phyloP scores from a whole-genome alignment of 35 echinoderm and acorn worm genomes.

The Nesometra sesokonis region DNA sequence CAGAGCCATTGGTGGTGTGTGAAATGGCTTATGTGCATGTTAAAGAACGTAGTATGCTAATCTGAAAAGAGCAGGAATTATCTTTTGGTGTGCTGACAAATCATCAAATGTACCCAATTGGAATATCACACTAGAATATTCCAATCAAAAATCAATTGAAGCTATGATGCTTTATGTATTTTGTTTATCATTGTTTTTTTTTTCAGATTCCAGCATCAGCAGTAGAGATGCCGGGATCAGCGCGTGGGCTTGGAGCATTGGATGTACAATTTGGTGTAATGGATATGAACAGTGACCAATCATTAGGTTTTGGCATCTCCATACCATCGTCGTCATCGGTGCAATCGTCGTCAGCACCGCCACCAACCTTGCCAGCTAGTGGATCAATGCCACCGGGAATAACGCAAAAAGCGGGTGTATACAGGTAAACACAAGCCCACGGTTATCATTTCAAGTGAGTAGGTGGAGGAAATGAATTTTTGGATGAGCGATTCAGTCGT shows the following conservation, averaged over 20 bases:
- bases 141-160: no score
- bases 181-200: neutral
- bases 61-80: no score
- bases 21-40: no score
- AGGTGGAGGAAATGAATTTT: no score
- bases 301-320: slow-evolving; percentile 47
- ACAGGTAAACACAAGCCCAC: neutral
- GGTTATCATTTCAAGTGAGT: no score
- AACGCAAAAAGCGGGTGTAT: neutral
- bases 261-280: slow-evolving; percentile 99
- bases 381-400: neutral
- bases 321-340: slow-evolving; percentile 8
- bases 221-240: slow-evolving; percentile 92
- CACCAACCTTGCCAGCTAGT: slow-evolving; percentile 1
- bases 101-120: no score
- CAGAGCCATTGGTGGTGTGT: no score
- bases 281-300: slow-evolving; percentile 72
- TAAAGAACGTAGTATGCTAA: no score
- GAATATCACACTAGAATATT: no score
- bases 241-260: slow-evolving; percentile 65
- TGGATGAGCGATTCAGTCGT: no score
- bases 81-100: no score
- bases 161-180: no score
- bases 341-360: neutral
- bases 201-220: slow-evolving; percentile 74